Percentiles rank a stretch among this genome's conserved stretches.
phyloP scores from a whole-genome alignment of 2,113 vertebrate genomes.

The Diphyllodes magnificus region DNA sequence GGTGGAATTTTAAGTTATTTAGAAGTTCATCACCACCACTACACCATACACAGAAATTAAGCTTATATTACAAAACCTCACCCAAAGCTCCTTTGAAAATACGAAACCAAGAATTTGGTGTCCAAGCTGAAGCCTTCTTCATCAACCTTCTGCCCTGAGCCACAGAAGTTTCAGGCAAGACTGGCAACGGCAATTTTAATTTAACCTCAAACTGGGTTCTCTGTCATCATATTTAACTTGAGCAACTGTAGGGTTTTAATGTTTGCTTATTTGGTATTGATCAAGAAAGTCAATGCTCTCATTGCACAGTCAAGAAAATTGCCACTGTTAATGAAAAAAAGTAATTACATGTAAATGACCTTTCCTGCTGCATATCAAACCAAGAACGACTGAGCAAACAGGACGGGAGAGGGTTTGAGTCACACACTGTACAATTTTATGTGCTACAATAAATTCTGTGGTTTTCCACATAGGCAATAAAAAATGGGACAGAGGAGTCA shows the following conservation, averaged over 20 bases:
- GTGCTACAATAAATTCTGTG: background rate
- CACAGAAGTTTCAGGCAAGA: background rate
- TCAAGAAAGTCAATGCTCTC: background rate
- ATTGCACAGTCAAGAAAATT: background rate
- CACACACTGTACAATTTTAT: background rate
- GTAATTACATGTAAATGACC: background rate
- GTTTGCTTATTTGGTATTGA: background rate
- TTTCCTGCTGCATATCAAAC: background rate
- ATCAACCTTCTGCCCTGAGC: background rate
- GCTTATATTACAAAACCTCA: background rate
- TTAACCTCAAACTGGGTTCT: background rate
- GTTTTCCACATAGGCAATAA: background rate
- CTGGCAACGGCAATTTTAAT: background rate
- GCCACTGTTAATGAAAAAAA: background rate
- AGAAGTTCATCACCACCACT: background rate
- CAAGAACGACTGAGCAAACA: background rate
- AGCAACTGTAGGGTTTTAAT: background rate
- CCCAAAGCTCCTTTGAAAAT: background rate
- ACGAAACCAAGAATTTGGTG: fast-evolving
- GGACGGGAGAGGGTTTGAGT: background rate
- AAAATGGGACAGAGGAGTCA: background rate
- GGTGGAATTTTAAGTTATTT: background rate
- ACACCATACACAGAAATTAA: background rate
- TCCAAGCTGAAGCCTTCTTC: background rate
- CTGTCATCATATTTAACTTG: background rate